These are phyloP conservation scores for Drosophila mulleri DNA, from an alignment of 2,888 invertebrate genomes.

Conservation along the genomic window DNA sequence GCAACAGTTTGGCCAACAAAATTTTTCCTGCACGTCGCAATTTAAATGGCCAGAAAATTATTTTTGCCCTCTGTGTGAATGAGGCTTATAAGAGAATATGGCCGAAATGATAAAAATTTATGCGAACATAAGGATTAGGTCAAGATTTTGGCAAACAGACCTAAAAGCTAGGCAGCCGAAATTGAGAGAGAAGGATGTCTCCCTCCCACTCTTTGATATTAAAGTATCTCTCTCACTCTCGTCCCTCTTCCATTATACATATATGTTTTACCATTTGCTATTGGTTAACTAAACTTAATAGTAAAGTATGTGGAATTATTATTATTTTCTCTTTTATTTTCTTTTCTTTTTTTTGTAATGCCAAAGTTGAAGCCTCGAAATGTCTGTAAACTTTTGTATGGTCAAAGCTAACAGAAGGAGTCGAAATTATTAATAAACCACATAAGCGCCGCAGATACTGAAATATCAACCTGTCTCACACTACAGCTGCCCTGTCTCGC, in stretches of 20 bases:
- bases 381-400: conserved; percentile 38
- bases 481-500: neutral
- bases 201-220: neutral
- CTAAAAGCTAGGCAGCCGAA: neutral
- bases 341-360: neutral
- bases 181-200: neutral
- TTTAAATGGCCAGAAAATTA: conserved; percentile 46
- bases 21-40: conserved; percentile 13
- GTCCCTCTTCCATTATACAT: too few species aligned
- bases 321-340: neutral
- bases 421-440: conserved; percentile 72
- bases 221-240: neutral
- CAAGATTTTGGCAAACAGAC: neutral
- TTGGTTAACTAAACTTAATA: too few species aligned
- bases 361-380: conserved; percentile 15
- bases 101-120: conserved; percentile 15
- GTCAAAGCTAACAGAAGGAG: conserved; percentile 42
- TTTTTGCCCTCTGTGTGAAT: neutral
- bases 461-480: conserved; percentile 41
- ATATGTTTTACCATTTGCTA: too few species aligned
- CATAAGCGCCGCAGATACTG: conserved; percentile 40
- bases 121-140: neutral
- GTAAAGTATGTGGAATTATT: neutral
- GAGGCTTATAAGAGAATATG: conserved; percentile 8
- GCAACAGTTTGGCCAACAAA: conserved; percentile 33